Base-by-base conservation (phyloP, 2,113 vertebrate genomes). In the Sakesphorus luctuosus region DNA sequence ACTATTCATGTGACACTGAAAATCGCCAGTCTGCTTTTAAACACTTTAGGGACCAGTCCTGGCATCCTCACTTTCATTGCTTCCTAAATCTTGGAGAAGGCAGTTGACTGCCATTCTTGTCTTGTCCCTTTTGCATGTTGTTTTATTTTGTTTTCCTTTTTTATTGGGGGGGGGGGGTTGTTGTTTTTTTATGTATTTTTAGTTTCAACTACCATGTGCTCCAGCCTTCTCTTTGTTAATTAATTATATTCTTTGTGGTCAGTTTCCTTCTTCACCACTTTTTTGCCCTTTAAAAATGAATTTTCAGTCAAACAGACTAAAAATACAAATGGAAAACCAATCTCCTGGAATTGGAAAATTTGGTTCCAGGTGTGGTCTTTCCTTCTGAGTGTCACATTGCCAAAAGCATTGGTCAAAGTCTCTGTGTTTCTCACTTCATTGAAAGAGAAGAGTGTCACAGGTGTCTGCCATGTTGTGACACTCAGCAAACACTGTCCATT, bases 311-410 rank as follows among this genome's bases (percentile, higher is more conserved):
- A 94, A 89, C 6, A 18, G 10, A 29, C 76, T 69, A 71, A 90
- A 88, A 96, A 66, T 35, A 59, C 17, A 78, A 85, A 55, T n/a
- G 14, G 29, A 67, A 94, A 79, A 80, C 13, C 38, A 26, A 38
- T 55, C 85, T 88, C 43, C 78, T 80, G 67, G 59, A 85, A 77
- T 62, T 77, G 25, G 67, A 94, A 88, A 80, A 87, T 85, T 44
- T 85, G 59, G 43, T 71, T 47, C 10, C 38, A 84, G 84, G 65
- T 80, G 61, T 59, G 29, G 61, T 82, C n/a, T 78, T 67, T 69
- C 43, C 47, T 50, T 62, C 67, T 7, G 8, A 80, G 75, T 79
- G 63, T 53, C 47, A 43, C 3, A 1, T 46, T 36, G 25, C 20
- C 46, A 56, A 74, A 72, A 33, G 8, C 28, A n/a, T 24, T 61